A percentile compares a stretch with the other conserved stretches of the same genome.
Evolutionary conservation across 2,888 invertebrate genomes (phyloP).

Genomic region (Hedychridium roseum): DNA sequence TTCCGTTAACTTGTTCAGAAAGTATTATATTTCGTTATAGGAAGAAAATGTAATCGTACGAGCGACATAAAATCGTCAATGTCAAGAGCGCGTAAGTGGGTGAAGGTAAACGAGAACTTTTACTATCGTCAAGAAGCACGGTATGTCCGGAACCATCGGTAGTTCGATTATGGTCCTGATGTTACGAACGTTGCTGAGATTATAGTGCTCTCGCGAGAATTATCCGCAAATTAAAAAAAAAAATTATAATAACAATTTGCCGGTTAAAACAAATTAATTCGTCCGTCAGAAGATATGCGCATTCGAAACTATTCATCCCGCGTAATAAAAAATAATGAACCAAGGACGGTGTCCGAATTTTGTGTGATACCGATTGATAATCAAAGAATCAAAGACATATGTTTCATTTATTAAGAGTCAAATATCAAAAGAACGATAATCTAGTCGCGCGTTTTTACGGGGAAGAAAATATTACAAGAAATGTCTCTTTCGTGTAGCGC

Average conservation of each 20-base stretch:
- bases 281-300: no score
- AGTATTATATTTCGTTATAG: not conserved
- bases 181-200: no score
- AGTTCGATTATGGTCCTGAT: no score
- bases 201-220: no score
- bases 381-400: no score
- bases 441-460: no score
- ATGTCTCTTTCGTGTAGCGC: conserved; percentile 23
- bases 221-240: no score
- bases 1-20: not conserved
- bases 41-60: not conserved
- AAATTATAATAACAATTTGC: not conserved
- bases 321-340: not conserved
- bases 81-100: conserved; percentile 44
- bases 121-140: conserved; percentile 25
- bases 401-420: no score
- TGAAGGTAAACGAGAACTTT: conserved; percentile 55
- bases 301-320: no score
- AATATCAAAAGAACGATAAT: not conserved
- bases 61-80: conserved; percentile 32
- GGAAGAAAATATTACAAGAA: not conserved
- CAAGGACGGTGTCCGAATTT: not conserved
- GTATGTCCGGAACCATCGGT: conserved; percentile 1
- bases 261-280: no score
- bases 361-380: no score